phyloP scores from a whole-genome alignment of 2,113 vertebrate species.

The Cyrtonyx montezumae region DNA sequence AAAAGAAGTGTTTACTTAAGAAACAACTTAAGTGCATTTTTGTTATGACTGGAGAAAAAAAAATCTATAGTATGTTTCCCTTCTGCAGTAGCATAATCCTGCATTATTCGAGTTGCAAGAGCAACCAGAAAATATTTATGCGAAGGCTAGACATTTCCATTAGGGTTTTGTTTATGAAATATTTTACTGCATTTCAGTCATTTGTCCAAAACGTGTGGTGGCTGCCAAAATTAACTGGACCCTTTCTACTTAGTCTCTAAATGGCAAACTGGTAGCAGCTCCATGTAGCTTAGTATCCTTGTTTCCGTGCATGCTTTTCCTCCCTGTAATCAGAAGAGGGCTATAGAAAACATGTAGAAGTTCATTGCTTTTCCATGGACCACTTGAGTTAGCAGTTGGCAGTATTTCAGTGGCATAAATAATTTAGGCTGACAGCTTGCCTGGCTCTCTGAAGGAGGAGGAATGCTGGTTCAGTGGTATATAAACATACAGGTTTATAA shows the following conservation, averaged over 20 bases:
- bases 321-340: not conserved
- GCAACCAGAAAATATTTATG: conserved; percentile 11
- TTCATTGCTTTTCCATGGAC: conserved; percentile 7
- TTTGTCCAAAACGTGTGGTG: not conserved
- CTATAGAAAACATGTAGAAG: not conserved
- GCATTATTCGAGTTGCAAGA: not conserved
- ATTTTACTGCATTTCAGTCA: not conserved
- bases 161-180: conserved; percentile 15
- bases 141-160: conserved; percentile 14
- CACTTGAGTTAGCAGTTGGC: conserved; percentile 32
- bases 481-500: not conserved
- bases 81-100: not conserved
- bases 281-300: not conserved
- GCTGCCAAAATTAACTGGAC: not conserved
- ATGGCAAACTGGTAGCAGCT: not conserved
- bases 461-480: conserved; percentile 16
- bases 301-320: not conserved
- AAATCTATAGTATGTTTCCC: not conserved
- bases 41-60: not conserved
- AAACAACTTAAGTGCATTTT: not conserved
- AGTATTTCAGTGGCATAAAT: conserved; percentile 34
- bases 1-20: not conserved
- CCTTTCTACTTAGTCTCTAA: not conserved
- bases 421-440: conserved; percentile 16
- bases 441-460: not conserved